Conservation (phyloP, 1,140 invertebrate species). For the Drosophila lacertosa region DNA sequence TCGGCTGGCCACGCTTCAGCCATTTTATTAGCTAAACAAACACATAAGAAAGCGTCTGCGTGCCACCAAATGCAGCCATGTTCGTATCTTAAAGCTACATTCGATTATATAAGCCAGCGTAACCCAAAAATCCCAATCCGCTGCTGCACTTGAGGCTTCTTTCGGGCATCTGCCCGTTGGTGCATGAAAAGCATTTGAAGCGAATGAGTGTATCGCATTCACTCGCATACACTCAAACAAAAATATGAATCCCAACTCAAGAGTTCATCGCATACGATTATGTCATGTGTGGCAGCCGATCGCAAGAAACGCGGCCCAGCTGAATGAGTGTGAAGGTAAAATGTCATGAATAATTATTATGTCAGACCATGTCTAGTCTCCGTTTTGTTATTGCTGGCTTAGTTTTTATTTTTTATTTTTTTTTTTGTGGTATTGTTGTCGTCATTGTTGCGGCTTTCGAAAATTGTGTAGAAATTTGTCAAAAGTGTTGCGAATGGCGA, state of each 20-base stretch:
- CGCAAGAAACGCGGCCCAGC: constrained; percentile 33
- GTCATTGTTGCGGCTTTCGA: constrained; percentile 58
- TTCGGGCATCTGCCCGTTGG: not conserved
- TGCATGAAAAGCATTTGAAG: constrained; percentile 22
- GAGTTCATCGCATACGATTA: constrained; percentile 52
- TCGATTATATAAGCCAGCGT: constrained; percentile 49
- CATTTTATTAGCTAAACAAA: constrained; percentile 53
- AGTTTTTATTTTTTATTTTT: not conserved
- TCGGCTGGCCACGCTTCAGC: constrained; percentile 60
- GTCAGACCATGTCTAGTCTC: constrained; percentile 56
- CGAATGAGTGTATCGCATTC: constrained; percentile 13
- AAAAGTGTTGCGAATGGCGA: constrained; percentile 33
- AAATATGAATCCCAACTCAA: constrained; percentile 3
- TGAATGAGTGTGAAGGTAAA: constrained; percentile 63
- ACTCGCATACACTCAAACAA: constrained; percentile 9
- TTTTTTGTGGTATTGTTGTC: constrained; percentile 19
- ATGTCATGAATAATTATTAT: constrained; percentile 78
- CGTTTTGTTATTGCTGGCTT: constrained; percentile 9
- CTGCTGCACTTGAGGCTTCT: constrained; percentile 48
- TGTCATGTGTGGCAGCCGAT: constrained; percentile 43
- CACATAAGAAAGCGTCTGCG: constrained; percentile 35
- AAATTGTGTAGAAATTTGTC: constrained; percentile 56
- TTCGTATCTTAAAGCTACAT: not conserved
- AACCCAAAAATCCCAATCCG: constrained; percentile 65
- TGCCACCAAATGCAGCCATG: constrained; percentile 22